A percentile compares a stretch with the other conserved stretches of the same genome.
Evolutionary conservation across 2,888 invertebrate genomes (phyloP).

Genomic region (Microctonus hyperodae): DNA sequence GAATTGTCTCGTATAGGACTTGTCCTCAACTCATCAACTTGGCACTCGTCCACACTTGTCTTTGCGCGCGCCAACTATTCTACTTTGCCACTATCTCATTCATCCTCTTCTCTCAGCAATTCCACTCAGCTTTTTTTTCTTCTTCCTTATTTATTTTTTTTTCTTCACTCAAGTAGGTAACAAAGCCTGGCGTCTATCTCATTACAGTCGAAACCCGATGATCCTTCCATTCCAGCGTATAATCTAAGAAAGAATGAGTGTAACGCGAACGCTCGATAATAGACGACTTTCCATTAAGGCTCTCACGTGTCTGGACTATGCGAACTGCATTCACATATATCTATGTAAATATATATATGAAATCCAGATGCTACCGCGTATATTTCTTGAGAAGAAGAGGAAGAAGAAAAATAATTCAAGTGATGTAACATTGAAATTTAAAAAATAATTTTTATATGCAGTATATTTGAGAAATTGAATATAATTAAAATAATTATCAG

Average conservation of each 20-base stretch:
- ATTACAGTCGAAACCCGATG: slow-evolving; percentile 36
- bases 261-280: slow-evolving; percentile 28
- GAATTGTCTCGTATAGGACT: not conserved
- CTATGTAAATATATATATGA: slow-evolving; percentile 13
- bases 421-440: slow-evolving; percentile 14
- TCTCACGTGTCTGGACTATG: slow-evolving; percentile 32
- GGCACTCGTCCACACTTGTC: slow-evolving; percentile 27
- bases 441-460: not conserved
- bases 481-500: too few species aligned
- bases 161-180: slow-evolving; percentile 12
- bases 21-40: slow-evolving; percentile 12
- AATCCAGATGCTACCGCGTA: slow-evolving; percentile 27
- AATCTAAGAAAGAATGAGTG: slow-evolving; percentile 19
- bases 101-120: slow-evolving; percentile 8
- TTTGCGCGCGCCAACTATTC: not conserved
- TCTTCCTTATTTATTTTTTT: not conserved
- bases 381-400: slow-evolving; percentile 27
- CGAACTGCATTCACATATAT: slow-evolving; percentile 1
- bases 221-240: slow-evolving; percentile 31
- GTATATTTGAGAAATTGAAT: too few species aligned
- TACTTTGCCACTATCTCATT: not conserved
- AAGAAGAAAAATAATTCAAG: slow-evolving; percentile 5
- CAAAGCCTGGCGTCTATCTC: slow-evolving; percentile 28
- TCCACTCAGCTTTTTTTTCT: slow-evolving; percentile 12
- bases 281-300: slow-evolving; percentile 34